Evolutionary conservation across 2,888 invertebrate species (phyloP).

Genomic region (Halictus ligatus): DNA sequence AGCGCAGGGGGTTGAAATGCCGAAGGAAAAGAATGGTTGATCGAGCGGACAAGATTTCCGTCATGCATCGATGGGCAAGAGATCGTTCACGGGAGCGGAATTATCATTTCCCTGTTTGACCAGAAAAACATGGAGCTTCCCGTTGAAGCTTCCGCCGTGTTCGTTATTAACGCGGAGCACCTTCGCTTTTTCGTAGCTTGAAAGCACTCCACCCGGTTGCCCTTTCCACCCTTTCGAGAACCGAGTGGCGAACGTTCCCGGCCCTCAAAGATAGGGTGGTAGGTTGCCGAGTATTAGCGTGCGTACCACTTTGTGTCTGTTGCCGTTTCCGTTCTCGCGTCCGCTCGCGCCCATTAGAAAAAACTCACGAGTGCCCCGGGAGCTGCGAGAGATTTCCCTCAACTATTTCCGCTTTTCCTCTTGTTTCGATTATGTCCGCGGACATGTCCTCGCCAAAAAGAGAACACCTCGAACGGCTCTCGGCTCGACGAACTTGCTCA

Average conservation of each 20-base stretch:
- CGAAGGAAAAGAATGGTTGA: not conserved
- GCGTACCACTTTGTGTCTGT: conserved; percentile 53
- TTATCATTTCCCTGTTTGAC: conserved; percentile 52
- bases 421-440: conserved; percentile 22
- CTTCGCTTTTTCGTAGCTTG: conserved; percentile 63
- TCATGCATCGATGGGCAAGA: not conserved
- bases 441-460: not conserved
- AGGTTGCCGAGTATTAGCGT: conserved; percentile 45
- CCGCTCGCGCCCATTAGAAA: conserved; percentile 9
- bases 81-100: conserved; percentile 3
- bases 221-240: conserved; percentile 57
- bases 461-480: not conserved
- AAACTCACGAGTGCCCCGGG: not conserved
- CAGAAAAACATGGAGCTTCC: conserved; percentile 47
- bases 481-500: not conserved
- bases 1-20: no score
- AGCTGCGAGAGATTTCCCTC: conserved; percentile 16
- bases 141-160: conserved; percentile 40
- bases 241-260: conserved; percentile 52
- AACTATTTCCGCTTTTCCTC: conserved; percentile 26
- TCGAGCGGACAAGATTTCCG: not conserved
- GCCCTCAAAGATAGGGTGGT: conserved; percentile 45
- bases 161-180: conserved; percentile 67
- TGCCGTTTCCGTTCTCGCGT: conserved; percentile 38
- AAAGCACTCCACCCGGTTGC: conserved; percentile 60